Evolutionary conservation across 2,113 vertebrate species (phyloP).

Genomic region (Albula goreensis): DNA sequence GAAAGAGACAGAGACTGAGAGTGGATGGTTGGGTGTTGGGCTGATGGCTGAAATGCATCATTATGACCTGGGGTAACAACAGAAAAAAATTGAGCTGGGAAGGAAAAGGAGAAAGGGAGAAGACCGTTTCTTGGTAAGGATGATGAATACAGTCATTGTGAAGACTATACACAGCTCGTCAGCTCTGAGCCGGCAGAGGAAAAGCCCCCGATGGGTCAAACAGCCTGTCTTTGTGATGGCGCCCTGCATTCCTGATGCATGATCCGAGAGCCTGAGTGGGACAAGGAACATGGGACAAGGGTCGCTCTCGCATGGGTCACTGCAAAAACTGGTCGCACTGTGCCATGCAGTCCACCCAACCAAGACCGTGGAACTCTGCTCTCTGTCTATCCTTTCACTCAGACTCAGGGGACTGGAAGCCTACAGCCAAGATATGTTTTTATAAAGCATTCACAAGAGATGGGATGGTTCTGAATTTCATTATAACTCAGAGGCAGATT

Average conservation of each 20-base stretch:
- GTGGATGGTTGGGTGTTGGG: background rate
- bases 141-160: constrained; percentile 31
- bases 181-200: constrained; percentile 2
- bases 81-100: background rate
- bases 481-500: too few relatives aligned
- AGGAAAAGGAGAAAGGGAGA: background rate
- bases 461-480: background rate
- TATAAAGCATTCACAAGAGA: background rate
- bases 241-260: constrained; percentile 7
- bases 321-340: background rate
- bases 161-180: background rate
- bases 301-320: background rate
- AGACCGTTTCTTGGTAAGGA: constrained; percentile 8
- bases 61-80: background rate
- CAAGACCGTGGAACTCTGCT: background rate
- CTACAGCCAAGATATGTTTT: background rate
- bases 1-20: background rate
- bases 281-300: background rate
- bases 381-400: background rate
- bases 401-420: background rate
- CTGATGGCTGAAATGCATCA: background rate
- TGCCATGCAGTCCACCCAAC: background rate
- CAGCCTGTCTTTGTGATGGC: constrained; percentile 22
- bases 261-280: background rate
- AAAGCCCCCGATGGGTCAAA: background rate